These are phyloP conservation scores for Adelognathus sp. DNA, from an alignment of 2,888 invertebrate genomes.

Conservation along the genomic window DNA sequence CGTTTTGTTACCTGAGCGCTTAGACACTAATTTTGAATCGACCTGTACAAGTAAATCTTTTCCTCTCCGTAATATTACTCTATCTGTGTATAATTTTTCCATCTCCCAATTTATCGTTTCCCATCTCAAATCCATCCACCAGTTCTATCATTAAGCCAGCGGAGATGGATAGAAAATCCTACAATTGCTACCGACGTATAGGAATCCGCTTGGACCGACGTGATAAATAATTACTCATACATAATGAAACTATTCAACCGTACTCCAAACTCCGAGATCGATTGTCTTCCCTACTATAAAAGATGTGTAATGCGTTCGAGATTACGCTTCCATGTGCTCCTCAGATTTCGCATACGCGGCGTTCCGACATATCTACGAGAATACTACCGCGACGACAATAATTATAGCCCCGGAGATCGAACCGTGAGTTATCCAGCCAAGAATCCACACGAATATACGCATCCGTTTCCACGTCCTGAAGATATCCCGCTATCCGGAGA, in stretches of 20 bases:
- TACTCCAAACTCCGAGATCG: neutral
- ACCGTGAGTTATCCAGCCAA: constrained; percentile 40
- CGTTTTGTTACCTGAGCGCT: too few relatives aligned
- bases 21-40: too few relatives aligned
- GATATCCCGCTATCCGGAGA: constrained; percentile 46
- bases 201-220: neutral
- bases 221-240: neutral
- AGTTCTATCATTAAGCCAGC: neutral
- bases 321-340: neutral
- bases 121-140: constrained; percentile 2
- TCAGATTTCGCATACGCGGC: neutral
- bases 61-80: constrained; percentile 7
- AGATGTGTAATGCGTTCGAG: neutral
- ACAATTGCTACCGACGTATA: neutral
- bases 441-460: constrained; percentile 53
- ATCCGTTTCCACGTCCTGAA: constrained; percentile 54
- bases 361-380: neutral
- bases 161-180: neutral
- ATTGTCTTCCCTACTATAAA: neutral
- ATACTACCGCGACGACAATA: neutral
- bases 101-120: constrained; percentile 38
- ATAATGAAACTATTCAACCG: neutral
- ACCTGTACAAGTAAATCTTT: too few relatives aligned
- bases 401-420: constrained; percentile 60
- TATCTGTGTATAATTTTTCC: constrained; percentile 45